Conservation (phyloP, 2,113 vertebrate species). For the Ammospiza nelsoni region DNA sequence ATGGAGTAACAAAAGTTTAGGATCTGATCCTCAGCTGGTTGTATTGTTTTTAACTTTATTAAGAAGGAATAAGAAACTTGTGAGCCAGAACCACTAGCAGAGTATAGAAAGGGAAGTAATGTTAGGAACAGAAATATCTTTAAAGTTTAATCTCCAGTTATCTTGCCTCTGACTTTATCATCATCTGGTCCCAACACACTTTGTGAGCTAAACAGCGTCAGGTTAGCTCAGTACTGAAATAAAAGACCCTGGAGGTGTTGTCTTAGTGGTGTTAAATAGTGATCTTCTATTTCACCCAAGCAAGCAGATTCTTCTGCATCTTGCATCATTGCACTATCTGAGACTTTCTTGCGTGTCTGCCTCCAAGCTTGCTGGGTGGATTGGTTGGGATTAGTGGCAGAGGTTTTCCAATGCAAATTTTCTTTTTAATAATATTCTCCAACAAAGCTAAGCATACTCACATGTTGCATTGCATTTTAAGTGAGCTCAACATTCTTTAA, state of each 20-base stretch:
- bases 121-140: constrained; percentile 62
- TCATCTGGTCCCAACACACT: constrained; percentile 30
- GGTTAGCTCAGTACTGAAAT: constrained; percentile 6
- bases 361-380: background rate
- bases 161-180: constrained; percentile 35
- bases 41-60: background rate
- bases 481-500: constrained; percentile 38
- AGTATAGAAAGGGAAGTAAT: constrained; percentile 53
- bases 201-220: background rate
- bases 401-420: background rate
- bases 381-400: background rate
- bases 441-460: background rate
- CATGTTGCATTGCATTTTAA: constrained; percentile 15
- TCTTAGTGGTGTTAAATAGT: constrained; percentile 1
- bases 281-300: constrained; percentile 1
- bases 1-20: background rate
- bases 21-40: background rate
- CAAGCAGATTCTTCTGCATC: constrained; percentile 30
- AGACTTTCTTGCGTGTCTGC: background rate
- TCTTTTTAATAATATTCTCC: constrained; percentile 11
- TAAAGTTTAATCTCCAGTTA: constrained; percentile 49
- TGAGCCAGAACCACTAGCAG: background rate
- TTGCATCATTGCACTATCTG: background rate
- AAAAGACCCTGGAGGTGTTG: constrained; percentile 32
- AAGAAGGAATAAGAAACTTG: constrained; percentile 27